Evolutionary conservation across 2,797 vertebrate genomes (phyloP), one percentile per base, ranked within the genome.

Genomic region (Ctenosaura bakeri): DNA sequence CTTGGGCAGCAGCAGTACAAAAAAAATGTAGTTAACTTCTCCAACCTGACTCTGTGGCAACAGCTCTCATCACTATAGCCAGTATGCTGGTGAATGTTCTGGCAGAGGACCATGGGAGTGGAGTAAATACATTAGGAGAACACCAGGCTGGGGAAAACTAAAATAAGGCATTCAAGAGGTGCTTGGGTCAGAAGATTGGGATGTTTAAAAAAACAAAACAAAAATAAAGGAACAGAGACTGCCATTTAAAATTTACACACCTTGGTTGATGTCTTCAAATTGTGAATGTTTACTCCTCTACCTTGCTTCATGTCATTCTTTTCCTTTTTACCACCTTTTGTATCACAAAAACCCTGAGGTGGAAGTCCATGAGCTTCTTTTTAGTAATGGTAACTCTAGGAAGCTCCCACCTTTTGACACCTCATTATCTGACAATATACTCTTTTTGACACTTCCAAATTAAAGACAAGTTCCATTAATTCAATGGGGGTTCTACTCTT

Each of bases 111-210:
- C 24, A 74, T 35, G n/a, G 16, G 16, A 74, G 14, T 18, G 16
- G 42, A 20, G 18, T 6, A 9, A 50, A 26, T 26, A 76, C 32
- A 46, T 50, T 24, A 46, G 73, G n/a, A 76, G 22, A 78, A 46
- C 10, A 78, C 10, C 3, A 78, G 7, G 3, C 46, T 77, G 42
- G 38, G 22, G 22, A 77, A 77, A 24, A 24, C 10, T 50, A 54
- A 59, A 4, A 77, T 88, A 94, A 89, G 2, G 3, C n/a, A 85
- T 46, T 56, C 35, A 22, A 90, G 88, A 83, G 91, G 0, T 87
- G 18, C 12, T 42, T 77, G 1, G 35, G 6, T 7, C 18, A 20
- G 20, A 83, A 69, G 62, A 69, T 20, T 50, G 64, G 6, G 24
- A 2, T 26, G 26, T 59, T n/a, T 46, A 50, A 66, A 66, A 66